phyloP scores from a whole-genome alignment of 2,797 vertebrate species.

The Thamnophis elegans region DNA sequence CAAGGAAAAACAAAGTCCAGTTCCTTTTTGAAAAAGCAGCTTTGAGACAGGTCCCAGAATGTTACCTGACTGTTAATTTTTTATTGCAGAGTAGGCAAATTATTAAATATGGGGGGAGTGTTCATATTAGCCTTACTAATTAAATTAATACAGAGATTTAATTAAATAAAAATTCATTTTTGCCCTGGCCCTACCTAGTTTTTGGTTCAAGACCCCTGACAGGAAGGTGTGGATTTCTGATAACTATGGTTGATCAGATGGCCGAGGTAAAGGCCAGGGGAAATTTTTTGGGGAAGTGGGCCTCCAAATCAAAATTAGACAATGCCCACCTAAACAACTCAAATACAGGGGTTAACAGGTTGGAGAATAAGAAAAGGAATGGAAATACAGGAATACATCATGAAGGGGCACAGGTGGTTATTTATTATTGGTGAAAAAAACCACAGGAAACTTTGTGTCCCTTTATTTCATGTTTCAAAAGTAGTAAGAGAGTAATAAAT shows the following conservation, averaged over 20 bases:
- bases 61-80: background rate
- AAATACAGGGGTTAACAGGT: background rate
- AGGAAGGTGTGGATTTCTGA: background rate
- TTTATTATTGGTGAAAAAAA: background rate
- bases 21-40: background rate
- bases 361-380: background rate
- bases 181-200: background rate
- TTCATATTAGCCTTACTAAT: background rate
- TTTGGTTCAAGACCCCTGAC: background rate
- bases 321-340: background rate
- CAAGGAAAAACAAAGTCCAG: background rate
- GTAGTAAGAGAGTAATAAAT: slow-evolving; percentile 7
- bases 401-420: background rate
- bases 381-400: background rate
- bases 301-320: background rate
- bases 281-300: background rate
- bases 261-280: background rate
- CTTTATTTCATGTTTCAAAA: slow-evolving; percentile 1
- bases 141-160: background rate
- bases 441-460: background rate
- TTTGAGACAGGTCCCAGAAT: background rate
- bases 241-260: background rate
- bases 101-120: background rate
- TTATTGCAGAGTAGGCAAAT: background rate
- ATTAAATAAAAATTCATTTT: background rate